Evolutionary conservation across 2,113 vertebrate species (phyloP).

Genomic region (Parotia lawesii): DNA sequence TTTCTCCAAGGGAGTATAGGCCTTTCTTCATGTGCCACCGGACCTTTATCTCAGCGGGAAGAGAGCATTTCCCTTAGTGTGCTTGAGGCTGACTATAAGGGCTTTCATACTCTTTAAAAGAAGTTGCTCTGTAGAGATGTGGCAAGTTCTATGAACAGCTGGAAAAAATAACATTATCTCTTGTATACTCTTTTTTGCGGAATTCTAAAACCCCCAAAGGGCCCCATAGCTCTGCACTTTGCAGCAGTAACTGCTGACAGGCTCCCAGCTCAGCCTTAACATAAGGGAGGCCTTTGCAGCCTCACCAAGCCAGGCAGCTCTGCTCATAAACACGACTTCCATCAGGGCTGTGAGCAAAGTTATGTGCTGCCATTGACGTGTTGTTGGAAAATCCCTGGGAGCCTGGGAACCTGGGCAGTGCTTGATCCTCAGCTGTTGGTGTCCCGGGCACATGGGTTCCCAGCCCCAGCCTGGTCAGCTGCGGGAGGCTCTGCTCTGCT

Average conservation of each 20-base stretch:
- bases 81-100: background rate
- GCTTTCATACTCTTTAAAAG: background rate
- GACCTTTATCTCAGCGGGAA: background rate
- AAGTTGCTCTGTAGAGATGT: background rate
- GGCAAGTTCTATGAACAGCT: background rate
- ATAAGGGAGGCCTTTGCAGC: background rate
- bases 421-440: background rate
- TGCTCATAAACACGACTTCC: background rate
- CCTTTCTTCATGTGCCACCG: background rate
- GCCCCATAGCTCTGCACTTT: background rate
- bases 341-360: background rate
- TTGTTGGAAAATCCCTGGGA: background rate
- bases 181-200: background rate
- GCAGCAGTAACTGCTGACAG: background rate
- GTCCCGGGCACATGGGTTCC: fast-evolving
- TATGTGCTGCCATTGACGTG: fast-evolving
- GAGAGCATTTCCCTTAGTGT: background rate
- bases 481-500: background rate
- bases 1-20: background rate
- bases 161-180: background rate
- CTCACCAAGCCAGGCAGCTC: background rate
- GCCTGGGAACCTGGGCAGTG: background rate
- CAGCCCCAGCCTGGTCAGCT: background rate
- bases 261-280: background rate
- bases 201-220: background rate